Conservation (phyloP, 1,140 invertebrate species). For the Anastatus disparis region DNA sequence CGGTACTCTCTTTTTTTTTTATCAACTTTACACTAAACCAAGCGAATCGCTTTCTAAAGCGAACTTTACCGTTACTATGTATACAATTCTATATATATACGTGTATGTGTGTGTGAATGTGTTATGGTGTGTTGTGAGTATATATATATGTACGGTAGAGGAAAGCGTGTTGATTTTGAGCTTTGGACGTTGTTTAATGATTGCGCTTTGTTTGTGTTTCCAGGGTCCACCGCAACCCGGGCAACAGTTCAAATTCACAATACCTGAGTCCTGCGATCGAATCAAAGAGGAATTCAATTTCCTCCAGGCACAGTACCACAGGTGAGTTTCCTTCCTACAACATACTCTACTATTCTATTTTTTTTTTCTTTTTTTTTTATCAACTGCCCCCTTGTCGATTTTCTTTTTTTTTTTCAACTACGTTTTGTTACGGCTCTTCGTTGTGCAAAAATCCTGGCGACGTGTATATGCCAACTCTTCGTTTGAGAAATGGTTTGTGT, state of each 20-base stretch:
- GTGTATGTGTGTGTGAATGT: background rate
- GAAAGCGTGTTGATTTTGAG: conserved; percentile 38
- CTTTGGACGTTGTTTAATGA: conserved; percentile 34
- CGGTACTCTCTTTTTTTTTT: too few relatives aligned
- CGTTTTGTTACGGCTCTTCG: background rate
- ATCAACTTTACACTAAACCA: too few relatives aligned
- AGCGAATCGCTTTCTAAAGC: too few relatives aligned
- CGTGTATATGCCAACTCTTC: conserved; percentile 36
- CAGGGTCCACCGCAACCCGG: conserved; percentile 87
- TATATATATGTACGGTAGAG: too few relatives aligned
- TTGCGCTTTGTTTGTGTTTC: conserved; percentile 62
- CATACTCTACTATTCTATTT: too few relatives aligned
- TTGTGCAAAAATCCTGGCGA: conserved; percentile 12
- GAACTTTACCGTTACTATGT: too few relatives aligned
- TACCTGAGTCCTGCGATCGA: conserved; percentile 90
- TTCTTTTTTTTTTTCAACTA: background rate
- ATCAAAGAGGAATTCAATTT: conserved; percentile 92
- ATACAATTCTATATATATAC: too few relatives aligned
- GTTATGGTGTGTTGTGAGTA: too few relatives aligned
- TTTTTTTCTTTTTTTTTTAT: conserved; percentile 8
- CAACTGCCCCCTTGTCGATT: background rate
- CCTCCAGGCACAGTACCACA: conserved; percentile 86
- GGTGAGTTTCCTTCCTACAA: conserved; percentile 72
- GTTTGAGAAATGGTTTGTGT: conserved; percentile 26
- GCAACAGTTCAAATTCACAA: conserved; percentile 92